phyloP scores from a whole-genome alignment of 2,888 invertebrate species.

The Eupeodes latifasciatus region DNA sequence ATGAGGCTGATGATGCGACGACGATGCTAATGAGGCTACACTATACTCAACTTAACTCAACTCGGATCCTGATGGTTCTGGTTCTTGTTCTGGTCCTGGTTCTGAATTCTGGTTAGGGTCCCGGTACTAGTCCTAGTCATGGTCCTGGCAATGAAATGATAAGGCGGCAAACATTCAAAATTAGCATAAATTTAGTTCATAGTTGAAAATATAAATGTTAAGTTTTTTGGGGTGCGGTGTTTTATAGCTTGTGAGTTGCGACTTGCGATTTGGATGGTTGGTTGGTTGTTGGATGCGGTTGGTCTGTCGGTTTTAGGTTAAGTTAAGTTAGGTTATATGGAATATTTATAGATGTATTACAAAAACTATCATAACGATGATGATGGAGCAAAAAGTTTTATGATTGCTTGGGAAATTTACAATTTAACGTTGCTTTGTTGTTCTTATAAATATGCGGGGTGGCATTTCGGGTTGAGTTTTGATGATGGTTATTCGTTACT shows the following conservation, averaged over 20 bases:
- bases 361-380: slow-evolving; percentile 27
- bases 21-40: slow-evolving; percentile 69
- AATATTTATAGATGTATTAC: too few relatives aligned
- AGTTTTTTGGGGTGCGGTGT: slow-evolving; percentile 33
- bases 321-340: too few relatives aligned
- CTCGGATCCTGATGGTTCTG: too few relatives aligned
- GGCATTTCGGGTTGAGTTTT: too few relatives aligned
- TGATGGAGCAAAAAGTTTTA: slow-evolving; percentile 32
- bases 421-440: slow-evolving; percentile 34
- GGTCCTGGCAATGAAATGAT: slow-evolving; percentile 69
- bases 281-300: not conserved
- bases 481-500: too few relatives aligned
- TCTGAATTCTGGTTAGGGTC: too few relatives aligned
- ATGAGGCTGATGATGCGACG: slow-evolving; percentile 72
- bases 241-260: slow-evolving; percentile 22
- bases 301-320: slow-evolving; percentile 6
- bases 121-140: not conserved
- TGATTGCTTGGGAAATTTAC: slow-evolving; percentile 22
- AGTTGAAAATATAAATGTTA: slow-evolving; percentile 66
- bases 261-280: not conserved
- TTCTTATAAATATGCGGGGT: not conserved
- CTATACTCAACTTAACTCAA: not conserved
- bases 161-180: slow-evolving; percentile 74
- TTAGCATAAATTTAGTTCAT: slow-evolving; percentile 74
- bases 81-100: too few relatives aligned